These are phyloP conservation scores for Naja naja DNA, from an alignment of 2,113 vertebrate species.

Conservation along the genomic window DNA sequence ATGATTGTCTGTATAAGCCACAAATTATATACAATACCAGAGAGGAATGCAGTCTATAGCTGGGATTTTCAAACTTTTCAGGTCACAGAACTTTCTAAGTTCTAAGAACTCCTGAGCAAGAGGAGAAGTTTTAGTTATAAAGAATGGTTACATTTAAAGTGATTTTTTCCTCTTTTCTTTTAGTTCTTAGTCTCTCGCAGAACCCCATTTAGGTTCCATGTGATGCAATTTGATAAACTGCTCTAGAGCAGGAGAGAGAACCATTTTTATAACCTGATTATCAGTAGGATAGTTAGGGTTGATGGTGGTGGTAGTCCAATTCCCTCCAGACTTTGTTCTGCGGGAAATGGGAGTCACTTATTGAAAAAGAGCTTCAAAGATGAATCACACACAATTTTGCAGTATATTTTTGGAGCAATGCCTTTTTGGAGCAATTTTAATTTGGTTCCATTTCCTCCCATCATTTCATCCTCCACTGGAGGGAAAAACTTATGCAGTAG, in stretches of 20 bases:
- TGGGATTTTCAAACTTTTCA: background rate
- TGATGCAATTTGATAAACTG: background rate
- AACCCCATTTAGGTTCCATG: background rate
- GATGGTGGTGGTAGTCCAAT: background rate
- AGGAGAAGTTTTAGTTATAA: background rate
- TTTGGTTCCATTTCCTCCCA: background rate
- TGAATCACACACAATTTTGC: background rate
- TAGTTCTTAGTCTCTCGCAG: background rate
- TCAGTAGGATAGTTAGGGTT: background rate
- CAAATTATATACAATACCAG: background rate
- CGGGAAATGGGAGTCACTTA: background rate
- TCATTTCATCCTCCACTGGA: background rate
- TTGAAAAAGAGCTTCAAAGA: background rate
- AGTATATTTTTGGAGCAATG: background rate
- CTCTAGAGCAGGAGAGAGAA: background rate
- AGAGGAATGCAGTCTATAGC: background rate
- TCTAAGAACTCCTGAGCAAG: background rate
- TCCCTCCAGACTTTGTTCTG: background rate
- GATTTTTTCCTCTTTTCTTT: background rate
- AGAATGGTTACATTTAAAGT: background rate
- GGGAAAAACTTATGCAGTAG: background rate
- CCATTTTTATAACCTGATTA: background rate
- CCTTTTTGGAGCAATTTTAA: background rate
- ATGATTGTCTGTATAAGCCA: background rate
- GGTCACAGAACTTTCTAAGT: background rate